Evolutionary conservation across 2,113 vertebrate species (phyloP), one percentile per base, ranked within the genome.

Genomic region (Paramormyrops kingsleyae): DNA sequence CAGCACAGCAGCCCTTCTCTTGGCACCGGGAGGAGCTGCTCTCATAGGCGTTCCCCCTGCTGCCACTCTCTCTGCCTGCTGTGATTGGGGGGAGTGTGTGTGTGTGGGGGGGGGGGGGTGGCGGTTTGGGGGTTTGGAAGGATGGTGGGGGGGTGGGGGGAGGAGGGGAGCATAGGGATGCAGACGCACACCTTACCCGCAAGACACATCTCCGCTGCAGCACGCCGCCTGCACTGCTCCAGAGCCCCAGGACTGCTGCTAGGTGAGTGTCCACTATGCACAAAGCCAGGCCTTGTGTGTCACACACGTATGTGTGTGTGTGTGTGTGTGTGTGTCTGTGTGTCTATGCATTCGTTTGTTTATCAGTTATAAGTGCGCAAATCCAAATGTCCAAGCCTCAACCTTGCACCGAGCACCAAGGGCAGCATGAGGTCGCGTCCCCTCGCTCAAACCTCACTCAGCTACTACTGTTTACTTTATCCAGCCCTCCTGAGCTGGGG

Each of bases 161-260:
- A 19, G 88, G 88, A 49, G 44, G 70, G 89, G 91, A 91, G 90
- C 90, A 89, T 89, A 95, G 93, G 95, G 95, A 95, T 96, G 94
- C 94, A 93, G 95, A 93, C 93, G 92, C 92, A 95, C 96, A 96
- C 96, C 96, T 96, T 96, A 94, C 94, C 93, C 94, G 70, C 91
- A 93, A 93, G 92, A 91, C 94, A 94, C 92, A 92, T 92, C 93
- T 95, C 94, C 92, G 91, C 93, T 92, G 92, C 94, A 83, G 90
- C 90, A 92, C 88, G 88, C 93, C 89, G 91, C 91, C 87, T 66
- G 90, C 90, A 87, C 91, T 92, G 91, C 91, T 92, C 92, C 91
- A 9, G 74, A 92, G 93, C 94, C 95, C 93, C 91, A 94, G 93
- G 95, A 95, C 95, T 95, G 94, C 95, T 95, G 94, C 93, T 93